Evolutionary conservation across 2,113 vertebrate species (phyloP).

Genomic region (Lutjanus erythropterus): DNA sequence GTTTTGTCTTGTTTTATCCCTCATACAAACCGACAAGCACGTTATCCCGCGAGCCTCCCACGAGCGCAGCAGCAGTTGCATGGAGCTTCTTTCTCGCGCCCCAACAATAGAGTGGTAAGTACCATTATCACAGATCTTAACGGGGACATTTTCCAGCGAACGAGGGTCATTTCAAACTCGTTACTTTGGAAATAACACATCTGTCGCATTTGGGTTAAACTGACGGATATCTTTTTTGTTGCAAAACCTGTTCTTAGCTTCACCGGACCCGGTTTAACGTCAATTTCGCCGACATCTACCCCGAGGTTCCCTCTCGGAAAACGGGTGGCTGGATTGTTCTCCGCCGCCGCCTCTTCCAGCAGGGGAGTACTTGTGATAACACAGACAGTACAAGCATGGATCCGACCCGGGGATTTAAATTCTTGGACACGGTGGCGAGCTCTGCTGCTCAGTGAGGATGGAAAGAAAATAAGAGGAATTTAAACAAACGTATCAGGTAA

Average conservation of each 20-base stretch:
- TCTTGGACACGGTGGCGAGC: conserved; percentile 69
- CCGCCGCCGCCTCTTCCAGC: conserved; percentile 77
- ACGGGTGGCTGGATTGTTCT: conserved; percentile 66
- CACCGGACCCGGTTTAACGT: not conserved
- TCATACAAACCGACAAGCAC: no score
- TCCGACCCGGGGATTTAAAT: conserved; percentile 76
- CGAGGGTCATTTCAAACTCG: not conserved
- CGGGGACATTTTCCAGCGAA: conserved; percentile 64
- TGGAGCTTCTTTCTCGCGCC: conserved; percentile 68
- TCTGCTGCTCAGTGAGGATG: conserved; percentile 74
- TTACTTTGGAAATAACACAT: not conserved
- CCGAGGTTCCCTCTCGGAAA: conserved; percentile 63
- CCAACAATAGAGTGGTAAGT: conserved; percentile 87
- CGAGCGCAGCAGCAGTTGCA: conserved; percentile 59
- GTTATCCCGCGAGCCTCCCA: conserved; percentile 59
- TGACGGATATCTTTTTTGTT: fast-evolving
- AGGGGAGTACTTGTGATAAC: conserved; percentile 74
- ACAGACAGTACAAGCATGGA: conserved; percentile 75
- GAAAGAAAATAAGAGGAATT: conserved; percentile 64
- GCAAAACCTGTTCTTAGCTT: not conserved
- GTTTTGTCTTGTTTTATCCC: no score
- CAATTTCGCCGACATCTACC: not conserved
- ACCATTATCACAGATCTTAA: conserved; percentile 74
- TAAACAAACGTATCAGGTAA: conserved; percentile 74
- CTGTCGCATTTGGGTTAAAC: not conserved